Evolutionary conservation across 2,113 vertebrate genomes (phyloP).

Genomic region (Pollachius pollachius): DNA sequence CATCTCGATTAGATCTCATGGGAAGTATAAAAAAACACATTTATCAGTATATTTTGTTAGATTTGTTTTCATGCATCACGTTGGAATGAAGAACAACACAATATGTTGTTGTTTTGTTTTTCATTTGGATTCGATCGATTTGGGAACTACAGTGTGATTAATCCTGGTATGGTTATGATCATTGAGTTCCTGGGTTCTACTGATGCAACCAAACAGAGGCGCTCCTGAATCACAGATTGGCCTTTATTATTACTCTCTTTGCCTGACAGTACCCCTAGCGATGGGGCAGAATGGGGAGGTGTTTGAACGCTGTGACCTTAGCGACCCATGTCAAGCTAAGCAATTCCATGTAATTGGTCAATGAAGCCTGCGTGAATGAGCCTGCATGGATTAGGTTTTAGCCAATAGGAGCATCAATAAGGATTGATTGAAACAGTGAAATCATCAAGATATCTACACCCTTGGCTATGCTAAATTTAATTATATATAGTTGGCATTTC

Average conservation of each 20-base stretch:
- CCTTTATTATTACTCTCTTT: neutral
- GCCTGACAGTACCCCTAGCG: neutral
- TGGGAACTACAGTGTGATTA: too few relatives aligned
- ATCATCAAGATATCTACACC: conserved; percentile 7
- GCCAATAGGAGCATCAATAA: conserved; percentile 42
- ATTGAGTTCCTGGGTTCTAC: neutral
- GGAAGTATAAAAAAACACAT: too few relatives aligned
- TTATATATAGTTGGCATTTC: too few relatives aligned
- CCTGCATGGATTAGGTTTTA: conserved; percentile 17
- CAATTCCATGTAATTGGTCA: conserved; percentile 31
- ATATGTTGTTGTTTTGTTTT: too few relatives aligned
- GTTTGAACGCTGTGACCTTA: conserved; percentile 23
- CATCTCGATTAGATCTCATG: too few relatives aligned
- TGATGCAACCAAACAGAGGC: neutral
- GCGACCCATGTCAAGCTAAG: conserved; percentile 25
- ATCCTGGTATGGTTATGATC: too few relatives aligned
- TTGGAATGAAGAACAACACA: too few relatives aligned
- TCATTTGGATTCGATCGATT: too few relatives aligned
- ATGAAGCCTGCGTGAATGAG: conserved; percentile 17
- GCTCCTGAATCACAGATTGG: neutral
- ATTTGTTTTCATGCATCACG: too few relatives aligned
- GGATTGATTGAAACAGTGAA: conserved; percentile 25
- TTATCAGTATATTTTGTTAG: too few relatives aligned
- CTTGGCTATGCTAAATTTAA: too few relatives aligned
- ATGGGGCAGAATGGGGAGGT: neutral